Percentiles rank a stretch among this genome's conserved stretches.
phyloP scores from a whole-genome alignment of 2,113 vertebrate species.

The Zapus hudsonius region DNA sequence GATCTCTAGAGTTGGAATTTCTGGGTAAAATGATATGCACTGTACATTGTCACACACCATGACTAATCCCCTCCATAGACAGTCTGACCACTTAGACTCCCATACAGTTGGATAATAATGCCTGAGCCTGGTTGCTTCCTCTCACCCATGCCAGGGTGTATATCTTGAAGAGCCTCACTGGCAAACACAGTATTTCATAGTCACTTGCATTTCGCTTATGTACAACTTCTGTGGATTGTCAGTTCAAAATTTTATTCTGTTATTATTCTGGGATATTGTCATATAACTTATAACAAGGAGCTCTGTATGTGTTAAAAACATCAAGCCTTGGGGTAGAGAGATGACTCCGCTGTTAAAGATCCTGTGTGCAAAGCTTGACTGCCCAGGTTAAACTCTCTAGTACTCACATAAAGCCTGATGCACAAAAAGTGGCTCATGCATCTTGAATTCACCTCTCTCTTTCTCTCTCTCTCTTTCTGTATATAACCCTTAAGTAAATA shows the following conservation, averaged over 20 bases:
- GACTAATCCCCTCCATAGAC: background rate
- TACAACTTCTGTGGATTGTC: background rate
- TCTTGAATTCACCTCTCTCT: no score
- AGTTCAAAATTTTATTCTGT: background rate
- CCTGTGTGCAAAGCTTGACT: no score
- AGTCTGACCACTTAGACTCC: background rate
- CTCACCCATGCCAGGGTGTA: background rate
- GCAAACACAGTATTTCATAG: background rate
- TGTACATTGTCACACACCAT: background rate
- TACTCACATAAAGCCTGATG: no score
- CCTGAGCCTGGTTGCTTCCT: background rate
- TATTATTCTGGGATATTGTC: background rate
- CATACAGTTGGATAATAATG: background rate
- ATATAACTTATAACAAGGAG: slow-evolving; percentile 11
- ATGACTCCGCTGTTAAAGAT: no score
- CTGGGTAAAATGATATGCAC: background rate
- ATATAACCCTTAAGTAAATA: no score
- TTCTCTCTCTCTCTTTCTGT: no score
- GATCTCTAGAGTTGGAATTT: background rate
- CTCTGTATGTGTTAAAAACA: background rate
- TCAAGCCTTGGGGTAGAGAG: background rate
- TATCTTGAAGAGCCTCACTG: background rate
- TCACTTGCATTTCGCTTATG: background rate
- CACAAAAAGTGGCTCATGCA: no score
- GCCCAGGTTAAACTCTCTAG: no score